Percentiles rank a stretch among this genome's conserved stretches.
These are phyloP conservation scores for Notospermus geniculatus DNA, from an alignment of 1,140 invertebrate species.

Conservation along the genomic window DNA sequence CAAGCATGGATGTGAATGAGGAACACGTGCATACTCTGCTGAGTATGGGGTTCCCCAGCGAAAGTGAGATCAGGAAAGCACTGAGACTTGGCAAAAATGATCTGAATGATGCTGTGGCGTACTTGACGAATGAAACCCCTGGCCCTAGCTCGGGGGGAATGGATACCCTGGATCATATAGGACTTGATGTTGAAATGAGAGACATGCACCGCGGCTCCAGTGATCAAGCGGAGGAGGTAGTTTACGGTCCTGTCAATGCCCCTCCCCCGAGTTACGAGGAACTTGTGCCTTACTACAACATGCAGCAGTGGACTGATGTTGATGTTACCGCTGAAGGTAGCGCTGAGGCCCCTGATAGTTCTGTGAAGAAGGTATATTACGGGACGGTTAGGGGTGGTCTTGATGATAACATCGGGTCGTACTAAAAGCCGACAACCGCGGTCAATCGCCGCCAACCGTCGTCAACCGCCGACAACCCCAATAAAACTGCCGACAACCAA, in stretches of 20 bases:
- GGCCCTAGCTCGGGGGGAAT: conserved; percentile 21
- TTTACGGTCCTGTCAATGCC: conserved; percentile 19
- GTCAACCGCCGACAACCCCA: too few species aligned
- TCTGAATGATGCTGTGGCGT: conserved; percentile 60
- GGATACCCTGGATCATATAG: conserved; percentile 39
- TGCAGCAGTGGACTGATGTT: too few species aligned
- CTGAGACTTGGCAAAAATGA: conserved; percentile 60
- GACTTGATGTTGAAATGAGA: conserved; percentile 49
- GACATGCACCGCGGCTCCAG: conserved; percentile 22
- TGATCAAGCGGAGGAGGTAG: background rate
- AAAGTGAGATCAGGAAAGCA: conserved; percentile 58
- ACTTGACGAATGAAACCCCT: conserved; percentile 58
- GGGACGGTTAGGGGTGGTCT: too few species aligned
- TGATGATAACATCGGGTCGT: too few species aligned
- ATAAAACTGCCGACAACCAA: too few species aligned
- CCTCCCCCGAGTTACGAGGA: conserved; percentile 45
- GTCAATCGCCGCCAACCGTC: too few species aligned
- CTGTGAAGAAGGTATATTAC: too few species aligned
- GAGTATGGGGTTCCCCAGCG: conserved; percentile 61
- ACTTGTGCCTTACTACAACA: conserved; percentile 19
- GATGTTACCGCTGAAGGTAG: too few species aligned
- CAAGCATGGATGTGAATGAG: conserved; percentile 66
- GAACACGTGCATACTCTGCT: conserved; percentile 57
- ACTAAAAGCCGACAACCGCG: too few species aligned
- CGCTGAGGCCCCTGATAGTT: too few species aligned